Evolutionary conservation across 2,888 invertebrate genomes (phyloP).

Genomic region (Ophion slaviceki): DNA sequence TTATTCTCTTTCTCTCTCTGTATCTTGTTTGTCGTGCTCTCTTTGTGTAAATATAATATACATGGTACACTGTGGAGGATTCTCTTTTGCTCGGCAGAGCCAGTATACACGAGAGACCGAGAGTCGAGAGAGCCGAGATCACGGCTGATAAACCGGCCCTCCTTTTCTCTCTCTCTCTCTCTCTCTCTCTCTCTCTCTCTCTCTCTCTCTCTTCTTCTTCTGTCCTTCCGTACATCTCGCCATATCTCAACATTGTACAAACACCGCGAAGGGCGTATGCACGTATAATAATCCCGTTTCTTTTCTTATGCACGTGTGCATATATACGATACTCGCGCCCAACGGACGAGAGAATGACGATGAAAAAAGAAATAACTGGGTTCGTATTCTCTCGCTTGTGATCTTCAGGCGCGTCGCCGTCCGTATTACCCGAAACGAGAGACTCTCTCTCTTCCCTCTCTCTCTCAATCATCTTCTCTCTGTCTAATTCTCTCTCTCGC

Average conservation of each 20-base stretch:
- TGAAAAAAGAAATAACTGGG: conserved; percentile 10
- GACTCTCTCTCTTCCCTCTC: conserved; percentile 12
- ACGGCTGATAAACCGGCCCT: conserved; percentile 48
- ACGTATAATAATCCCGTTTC: conserved; percentile 58
- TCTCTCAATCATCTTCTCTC: background rate
- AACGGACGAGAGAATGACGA: conserved; percentile 23
- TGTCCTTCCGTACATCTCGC: conserved; percentile 35
- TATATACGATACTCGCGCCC: conserved; percentile 40
- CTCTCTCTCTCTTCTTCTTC: conserved; percentile 19
- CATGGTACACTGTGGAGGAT: conserved; percentile 23
- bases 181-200: too few species aligned
- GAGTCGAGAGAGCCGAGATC: conserved; percentile 51
- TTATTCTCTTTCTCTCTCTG: conserved; percentile 21
- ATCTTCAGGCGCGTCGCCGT: conserved; percentile 37
- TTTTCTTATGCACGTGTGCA: conserved; percentile 56
- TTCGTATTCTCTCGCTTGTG: conserved; percentile 41
- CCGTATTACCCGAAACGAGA: conserved; percentile 44
- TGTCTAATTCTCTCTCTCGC: conserved; percentile 23
- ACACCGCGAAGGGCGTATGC: conserved; percentile 40
- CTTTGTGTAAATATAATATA: conserved; percentile 54
- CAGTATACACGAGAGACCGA: conserved; percentile 19
- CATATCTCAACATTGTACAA: conserved; percentile 44
- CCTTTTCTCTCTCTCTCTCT: conserved; percentile 16
- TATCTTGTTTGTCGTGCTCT: conserved; percentile 34
- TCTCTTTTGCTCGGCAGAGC: conserved; percentile 26